Conservation (phyloP, 2,113 vertebrate genomes). For the Xiphias gladius region DNA sequence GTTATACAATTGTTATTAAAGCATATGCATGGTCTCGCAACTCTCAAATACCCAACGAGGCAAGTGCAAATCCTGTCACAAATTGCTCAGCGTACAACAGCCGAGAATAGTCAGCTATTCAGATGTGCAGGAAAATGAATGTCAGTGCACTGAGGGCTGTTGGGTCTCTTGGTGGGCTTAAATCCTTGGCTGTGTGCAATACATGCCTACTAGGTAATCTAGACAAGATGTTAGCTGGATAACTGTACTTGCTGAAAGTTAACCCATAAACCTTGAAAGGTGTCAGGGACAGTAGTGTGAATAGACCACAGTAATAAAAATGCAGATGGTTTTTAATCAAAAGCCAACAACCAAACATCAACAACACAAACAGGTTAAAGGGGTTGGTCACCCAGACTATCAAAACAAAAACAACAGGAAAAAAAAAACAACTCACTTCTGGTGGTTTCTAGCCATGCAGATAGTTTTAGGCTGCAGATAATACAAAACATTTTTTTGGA, state of each 20-base stretch:
- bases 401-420: too few species aligned
- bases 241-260: neutral
- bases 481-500: too few species aligned
- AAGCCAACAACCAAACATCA: too few species aligned
- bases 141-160: neutral
- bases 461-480: too few species aligned
- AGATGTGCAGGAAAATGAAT: neutral
- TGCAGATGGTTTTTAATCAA: too few species aligned
- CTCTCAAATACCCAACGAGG: neutral
- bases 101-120: neutral
- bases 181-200: neutral
- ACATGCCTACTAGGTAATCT: neutral
- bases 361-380: too few species aligned
- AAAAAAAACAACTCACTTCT: too few species aligned
- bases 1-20: neutral
- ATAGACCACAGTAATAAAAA: neutral
- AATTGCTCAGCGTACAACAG: neutral
- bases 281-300: neutral
- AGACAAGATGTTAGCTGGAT: neutral
- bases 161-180: neutral
- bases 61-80: neutral
- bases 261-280: neutral
- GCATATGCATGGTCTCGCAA: neutral
- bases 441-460: too few species aligned
- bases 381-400: too few species aligned